Base-by-base conservation (phyloP, 2,797 vertebrate genomes). In the Lagocephalus sceleratus region DNA sequence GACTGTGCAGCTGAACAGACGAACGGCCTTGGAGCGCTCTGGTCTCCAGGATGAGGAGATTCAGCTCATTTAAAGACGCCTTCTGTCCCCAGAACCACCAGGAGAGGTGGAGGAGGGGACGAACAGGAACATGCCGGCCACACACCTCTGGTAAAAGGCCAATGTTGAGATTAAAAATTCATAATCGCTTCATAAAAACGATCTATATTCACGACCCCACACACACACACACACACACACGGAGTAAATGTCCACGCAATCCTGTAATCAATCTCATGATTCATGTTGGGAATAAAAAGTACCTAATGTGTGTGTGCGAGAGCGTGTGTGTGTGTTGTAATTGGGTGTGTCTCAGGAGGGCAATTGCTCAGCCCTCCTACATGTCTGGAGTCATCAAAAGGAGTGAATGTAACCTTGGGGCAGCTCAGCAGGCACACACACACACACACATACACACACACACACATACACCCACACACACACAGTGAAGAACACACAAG, bases 331-430 rank as follows among this genome's bases (percentile, higher is more conserved):
- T 12, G 29, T 52, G 20, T 58, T 5, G 56, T 80, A 82, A 79
- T 78, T 76, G 71, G 78, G 72, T 68, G 71, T 55, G 71, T 75
- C 78, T 82, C 71, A 54, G 0, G 44, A 63, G 82, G 64, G 79
- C 64, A 78, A 85, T 82, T 81, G 79, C 75, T 82, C 72, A 44
- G 70, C 71, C 69, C 69, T 81, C 69, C 75, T 66, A 77, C 80
- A 76, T 77, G 78, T 83, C 83, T 84, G 63, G 77, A 84, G 81
- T 78, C 80, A 82, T 88, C 81, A 76, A 73, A 81, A 75, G 70
- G 73, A 82, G 61, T 48, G 74, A 71, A 74, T 75, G 75, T 81
- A 85, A 86, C 86, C 84, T 84, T 86, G 81, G 76, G 71, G 76
- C 58, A 60, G 47, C 55, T 70, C 50, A 54, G 23, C 44, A 21